Evolutionary conservation across 1,140 invertebrate genomes (phyloP).

Genomic region (Grapholita molesta): DNA sequence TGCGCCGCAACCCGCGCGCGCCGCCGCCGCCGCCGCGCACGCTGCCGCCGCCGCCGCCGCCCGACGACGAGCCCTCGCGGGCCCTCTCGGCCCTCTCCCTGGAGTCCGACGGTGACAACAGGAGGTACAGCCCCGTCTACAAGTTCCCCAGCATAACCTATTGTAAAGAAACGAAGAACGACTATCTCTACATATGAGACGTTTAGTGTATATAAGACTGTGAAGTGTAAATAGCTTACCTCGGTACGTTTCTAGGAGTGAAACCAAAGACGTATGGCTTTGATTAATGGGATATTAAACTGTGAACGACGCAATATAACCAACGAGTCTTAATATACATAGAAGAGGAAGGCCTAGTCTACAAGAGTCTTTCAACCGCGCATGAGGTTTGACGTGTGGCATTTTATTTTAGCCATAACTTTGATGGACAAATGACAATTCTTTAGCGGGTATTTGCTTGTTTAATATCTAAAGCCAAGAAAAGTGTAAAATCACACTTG

Average conservation of each 20-base stretch:
- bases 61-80: constrained; percentile 58
- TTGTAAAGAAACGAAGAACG: constrained; percentile 67
- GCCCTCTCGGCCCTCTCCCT: constrained; percentile 67
- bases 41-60: constrained; percentile 28
- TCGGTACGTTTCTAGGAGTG: constrained; percentile 34
- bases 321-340: no score
- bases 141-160: constrained; percentile 75
- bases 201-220: constrained; percentile 39
- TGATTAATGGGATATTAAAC: neutral
- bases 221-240: constrained; percentile 49
- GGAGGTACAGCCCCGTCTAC: constrained; percentile 74
- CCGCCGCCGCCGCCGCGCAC: constrained; percentile 79
- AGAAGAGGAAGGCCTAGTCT: no score
- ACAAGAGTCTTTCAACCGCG: no score
- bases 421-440: no score
- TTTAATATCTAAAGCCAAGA: no score
- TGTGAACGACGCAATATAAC: neutral
- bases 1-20: constrained; percentile 87
- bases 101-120: constrained; percentile 56
- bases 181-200: constrained; percentile 71
- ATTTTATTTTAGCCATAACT: no score
- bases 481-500: no score
- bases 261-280: constrained; percentile 39
- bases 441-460: no score
- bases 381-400: no score